phyloP scores from a whole-genome alignment of 2,113 vertebrate genomes.

The Sander lucioperca region DNA sequence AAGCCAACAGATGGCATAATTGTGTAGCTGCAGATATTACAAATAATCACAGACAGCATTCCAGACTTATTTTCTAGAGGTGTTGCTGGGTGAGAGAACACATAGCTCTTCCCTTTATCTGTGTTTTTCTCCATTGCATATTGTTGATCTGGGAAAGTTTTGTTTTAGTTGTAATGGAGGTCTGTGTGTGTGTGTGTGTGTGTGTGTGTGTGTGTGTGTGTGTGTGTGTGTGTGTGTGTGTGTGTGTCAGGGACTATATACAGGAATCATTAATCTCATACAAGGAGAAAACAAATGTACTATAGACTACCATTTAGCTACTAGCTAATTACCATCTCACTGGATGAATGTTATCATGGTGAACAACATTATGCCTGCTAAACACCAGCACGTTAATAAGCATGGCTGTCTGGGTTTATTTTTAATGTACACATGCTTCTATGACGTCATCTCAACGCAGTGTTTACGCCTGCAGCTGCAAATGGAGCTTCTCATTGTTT shows the following conservation, averaged over 20 bases:
- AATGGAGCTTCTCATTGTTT: not conserved
- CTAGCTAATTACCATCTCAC: too few species aligned
- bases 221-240: not conserved
- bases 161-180: conserved; percentile 82
- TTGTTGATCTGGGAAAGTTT: conserved; percentile 81
- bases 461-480: conserved; percentile 19
- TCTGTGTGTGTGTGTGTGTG: conserved; percentile 62
- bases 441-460: not conserved
- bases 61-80: conserved; percentile 56
- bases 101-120: conserved; percentile 75
- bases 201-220: conserved; percentile 42
- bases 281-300: too few species aligned
- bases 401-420: not conserved
- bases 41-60: conserved; percentile 53
- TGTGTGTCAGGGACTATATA: not conserved
- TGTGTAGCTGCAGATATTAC: conserved; percentile 29
- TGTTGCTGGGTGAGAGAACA: conserved; percentile 73
- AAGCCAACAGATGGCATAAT: conserved; percentile 14
- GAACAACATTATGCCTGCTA: too few species aligned
- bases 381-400: not conserved
- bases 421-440: not conserved
- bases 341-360: too few species aligned
- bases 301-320: too few species aligned
- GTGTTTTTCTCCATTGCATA: conserved; percentile 68
- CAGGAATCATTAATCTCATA: too few species aligned